phyloP scores from a whole-genome alignment of 2,113 vertebrate genomes.

The Oryctolagus cuniculus region DNA sequence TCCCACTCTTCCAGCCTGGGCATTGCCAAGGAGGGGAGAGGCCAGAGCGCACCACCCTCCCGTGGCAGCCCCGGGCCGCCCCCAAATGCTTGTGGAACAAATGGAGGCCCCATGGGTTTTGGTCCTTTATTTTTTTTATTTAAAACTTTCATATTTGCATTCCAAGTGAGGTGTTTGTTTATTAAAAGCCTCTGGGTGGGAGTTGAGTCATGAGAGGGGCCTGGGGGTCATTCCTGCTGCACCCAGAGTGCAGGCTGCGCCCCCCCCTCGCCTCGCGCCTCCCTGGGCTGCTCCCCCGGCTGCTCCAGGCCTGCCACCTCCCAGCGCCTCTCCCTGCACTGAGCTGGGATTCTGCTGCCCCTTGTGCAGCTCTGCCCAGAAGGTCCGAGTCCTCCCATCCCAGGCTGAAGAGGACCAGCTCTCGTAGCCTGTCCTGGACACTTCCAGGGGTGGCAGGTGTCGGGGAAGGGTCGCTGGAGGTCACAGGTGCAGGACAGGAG shows the following conservation, averaged over 20 bases:
- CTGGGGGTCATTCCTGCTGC: neutral
- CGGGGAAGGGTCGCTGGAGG: no score
- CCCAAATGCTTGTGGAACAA: neutral
- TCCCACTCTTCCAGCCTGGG: fast-evolving
- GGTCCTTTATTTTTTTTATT: neutral
- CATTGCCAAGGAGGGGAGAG: neutral
- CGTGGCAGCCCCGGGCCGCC: neutral
- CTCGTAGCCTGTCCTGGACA: no score
- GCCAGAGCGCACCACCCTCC: neutral
- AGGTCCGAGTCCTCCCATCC: fast-evolving
- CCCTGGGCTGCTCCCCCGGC: neutral
- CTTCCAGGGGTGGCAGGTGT: no score
- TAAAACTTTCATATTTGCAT: neutral
- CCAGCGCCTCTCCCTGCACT: fast-evolving
- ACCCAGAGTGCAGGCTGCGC: fast-evolving
- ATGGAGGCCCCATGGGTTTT: neutral
- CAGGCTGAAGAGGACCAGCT: no score
- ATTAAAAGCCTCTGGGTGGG: neutral
- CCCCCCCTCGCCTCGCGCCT: fast-evolving
- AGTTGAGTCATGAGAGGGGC: no score
- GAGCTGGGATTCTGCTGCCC: neutral
- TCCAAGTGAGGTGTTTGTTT: neutral
- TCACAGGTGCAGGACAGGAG: no score
- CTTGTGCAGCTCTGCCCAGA: neutral
- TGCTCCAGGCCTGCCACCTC: neutral